Evolutionary conservation across 2,113 vertebrate genomes (phyloP), one percentile per base, ranked within the genome.

Genomic region (Gallinago undulata): DNA sequence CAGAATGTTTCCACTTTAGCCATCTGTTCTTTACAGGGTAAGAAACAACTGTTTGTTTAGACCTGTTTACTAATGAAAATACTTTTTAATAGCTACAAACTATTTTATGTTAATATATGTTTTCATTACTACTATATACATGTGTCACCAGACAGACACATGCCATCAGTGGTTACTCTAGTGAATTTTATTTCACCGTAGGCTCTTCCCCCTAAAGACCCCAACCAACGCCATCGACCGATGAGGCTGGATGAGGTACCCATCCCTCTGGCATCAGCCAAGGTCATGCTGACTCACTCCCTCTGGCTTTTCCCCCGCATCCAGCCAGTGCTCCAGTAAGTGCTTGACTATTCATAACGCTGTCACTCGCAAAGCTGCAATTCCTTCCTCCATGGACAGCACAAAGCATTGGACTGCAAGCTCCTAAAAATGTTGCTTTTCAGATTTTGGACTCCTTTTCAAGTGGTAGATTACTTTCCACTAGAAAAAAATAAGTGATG

Each of bases 281-380:
- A 94, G 87, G 89, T 92, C 81, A n/a, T 78, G 95, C 95, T 97
- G 96, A 96, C 86, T 97, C 96, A 97, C 86, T 96, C 37, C 64
- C 84, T 94, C 81, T 88, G 84, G 87, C 90, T 94, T 85, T 87
- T 81, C 81, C 93, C 39, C 16, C 3, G 15, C 79, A 68, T 79
- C 77, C 70, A 77, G 14, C 69, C 69, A 87, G 75, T 25, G 67
- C 78, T 76, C 73, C 45, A 16, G 7, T 28, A 90, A 94, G 89
- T 75, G 84, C 62, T 30, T 72, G 74, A 74, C 51, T 89, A 68
- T 91, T 95, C 91, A 35, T 69, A 93, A 90, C 23, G 2, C 48
- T 53, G 33, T 24, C 86, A 66, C 67, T 96, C 81, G 56, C 77
- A 87, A 74, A 94, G 85, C 83, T 94, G 51, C 56, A 77, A 48